Conservation (phyloP, 2,797 vertebrate species). For the Lepilemur ruficaudatus region DNA sequence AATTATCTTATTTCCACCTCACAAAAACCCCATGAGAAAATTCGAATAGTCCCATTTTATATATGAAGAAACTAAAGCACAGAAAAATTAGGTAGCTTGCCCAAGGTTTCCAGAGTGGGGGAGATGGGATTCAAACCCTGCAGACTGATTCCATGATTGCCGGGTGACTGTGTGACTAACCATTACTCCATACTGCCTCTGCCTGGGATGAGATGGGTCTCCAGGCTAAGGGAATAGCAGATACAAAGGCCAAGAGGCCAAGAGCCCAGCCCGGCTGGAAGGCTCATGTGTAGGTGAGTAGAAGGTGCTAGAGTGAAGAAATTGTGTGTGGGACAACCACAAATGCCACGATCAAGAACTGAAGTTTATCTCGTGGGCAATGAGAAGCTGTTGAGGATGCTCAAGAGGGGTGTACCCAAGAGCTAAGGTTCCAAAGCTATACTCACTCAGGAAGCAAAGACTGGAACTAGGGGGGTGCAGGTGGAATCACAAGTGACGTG, state of each 20-base stretch:
- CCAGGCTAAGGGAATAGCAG: background rate
- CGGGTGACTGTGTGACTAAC: background rate
- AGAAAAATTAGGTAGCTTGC: constrained; percentile 9
- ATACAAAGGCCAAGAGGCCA: background rate
- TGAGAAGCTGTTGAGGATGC: background rate
- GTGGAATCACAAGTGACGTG: background rate
- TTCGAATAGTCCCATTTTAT: constrained; percentile 14
- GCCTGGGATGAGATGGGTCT: background rate
- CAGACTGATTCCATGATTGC: background rate
- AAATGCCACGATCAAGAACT: background rate
- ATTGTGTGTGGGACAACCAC: background rate
- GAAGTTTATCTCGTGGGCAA: background rate
- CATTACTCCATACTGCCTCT: background rate
- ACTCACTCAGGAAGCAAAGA: background rate
- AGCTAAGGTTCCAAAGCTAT: background rate
- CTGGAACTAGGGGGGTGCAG: background rate
- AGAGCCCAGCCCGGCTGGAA: background rate
- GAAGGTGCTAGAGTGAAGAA: background rate
- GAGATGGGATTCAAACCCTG: background rate
- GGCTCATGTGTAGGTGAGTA: background rate
- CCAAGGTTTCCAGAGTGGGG: background rate
- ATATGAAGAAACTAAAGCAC: constrained; percentile 15
- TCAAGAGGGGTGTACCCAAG: background rate
- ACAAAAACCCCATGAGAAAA: constrained; percentile 53
- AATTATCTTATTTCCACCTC: constrained; percentile 53